Base-by-base conservation (phyloP, 1,140 invertebrate genomes). In the Ostrea edulis region DNA sequence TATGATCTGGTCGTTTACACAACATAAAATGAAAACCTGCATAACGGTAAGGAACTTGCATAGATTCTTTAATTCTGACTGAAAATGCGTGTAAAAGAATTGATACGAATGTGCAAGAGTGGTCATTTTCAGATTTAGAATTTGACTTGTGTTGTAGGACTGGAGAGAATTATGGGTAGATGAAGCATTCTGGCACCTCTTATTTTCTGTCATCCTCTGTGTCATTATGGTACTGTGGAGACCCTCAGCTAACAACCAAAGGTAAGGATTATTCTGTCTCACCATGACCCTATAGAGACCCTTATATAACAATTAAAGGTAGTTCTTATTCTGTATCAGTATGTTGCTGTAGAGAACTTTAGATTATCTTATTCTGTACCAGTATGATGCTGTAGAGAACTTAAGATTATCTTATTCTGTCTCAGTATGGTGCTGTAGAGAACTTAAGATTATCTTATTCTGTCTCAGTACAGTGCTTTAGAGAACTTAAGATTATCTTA, bases 181-280 rank as follows among this genome's bases (percentile, higher is more conserved):
- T 95, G 97, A 98, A 88, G 98, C 97, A 4, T 99, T 97, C 94
- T 99, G 98, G 98, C 98, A 98, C 94, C 96, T 99, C 29, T 95
- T 98, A 25, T 99, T 99, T 94, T 98, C 97, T 25, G 96, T 97
- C 77, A 96, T 99, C 86, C 95, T 99, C 29, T 94, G 98, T 58
- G 97, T 98, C 17, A 99, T 99, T 89, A 99, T 99, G 97, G 96
- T 99, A 89, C 96, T 99, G 54, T 99, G 98, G 98, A 95, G 98
- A 90, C 98, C 98, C 7, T 98, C 98, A 4, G 98, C 97, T 93
- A 99, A 99, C 94, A 99, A 99, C 95, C 98, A 99, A 95, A 96
- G 98, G 93, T 95, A 87, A 7, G 11, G n/a, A 0, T 83, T 77
- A 29, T 35, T 25, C 25, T 77, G 2, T 9, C 68, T 35, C 58